phyloP scores from a whole-genome alignment of 2,888 invertebrate genomes.

The Aphodius sticticus region DNA sequence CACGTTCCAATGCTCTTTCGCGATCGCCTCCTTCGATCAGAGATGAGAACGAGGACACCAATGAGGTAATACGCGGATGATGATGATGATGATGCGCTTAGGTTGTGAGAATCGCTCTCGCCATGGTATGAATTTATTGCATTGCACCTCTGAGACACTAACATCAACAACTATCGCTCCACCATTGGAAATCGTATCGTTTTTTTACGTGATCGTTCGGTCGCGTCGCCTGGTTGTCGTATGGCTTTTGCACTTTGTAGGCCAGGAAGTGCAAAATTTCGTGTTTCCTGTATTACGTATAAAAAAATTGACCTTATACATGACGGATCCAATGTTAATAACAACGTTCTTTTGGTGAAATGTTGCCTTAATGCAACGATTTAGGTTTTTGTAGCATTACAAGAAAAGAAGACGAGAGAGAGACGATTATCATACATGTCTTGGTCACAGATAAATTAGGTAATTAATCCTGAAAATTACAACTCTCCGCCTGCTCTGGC shows the following conservation, averaged over 20 bases:
- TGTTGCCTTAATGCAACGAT: too few relatives aligned
- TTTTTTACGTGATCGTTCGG: neutral
- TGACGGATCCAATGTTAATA: too few relatives aligned
- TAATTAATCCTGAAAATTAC: too few relatives aligned
- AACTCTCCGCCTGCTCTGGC: too few relatives aligned
- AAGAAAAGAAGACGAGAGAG: too few relatives aligned
- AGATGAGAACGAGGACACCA: neutral
- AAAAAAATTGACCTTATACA: neutral
- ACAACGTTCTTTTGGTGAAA: too few relatives aligned
- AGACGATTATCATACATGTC: too few relatives aligned
- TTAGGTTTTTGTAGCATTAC: too few relatives aligned
- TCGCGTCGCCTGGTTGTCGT: neutral
- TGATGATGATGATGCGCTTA: neutral
- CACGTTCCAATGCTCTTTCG: neutral
- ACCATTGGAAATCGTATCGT: neutral
- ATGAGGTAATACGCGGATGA: neutral
- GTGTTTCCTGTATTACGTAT: neutral
- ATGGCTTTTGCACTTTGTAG: neutral
- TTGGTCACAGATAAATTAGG: too few relatives aligned
- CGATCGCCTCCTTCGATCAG: neutral
- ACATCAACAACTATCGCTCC: neutral
- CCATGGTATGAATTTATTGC: neutral
- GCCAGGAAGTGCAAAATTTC: neutral
- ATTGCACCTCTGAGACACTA: neutral
- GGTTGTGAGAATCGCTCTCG: neutral